Evolutionary conservation across 2,797 vertebrate species (phyloP), one percentile per base, ranked within the genome.

Genomic region (Holocentrus rufus): DNA sequence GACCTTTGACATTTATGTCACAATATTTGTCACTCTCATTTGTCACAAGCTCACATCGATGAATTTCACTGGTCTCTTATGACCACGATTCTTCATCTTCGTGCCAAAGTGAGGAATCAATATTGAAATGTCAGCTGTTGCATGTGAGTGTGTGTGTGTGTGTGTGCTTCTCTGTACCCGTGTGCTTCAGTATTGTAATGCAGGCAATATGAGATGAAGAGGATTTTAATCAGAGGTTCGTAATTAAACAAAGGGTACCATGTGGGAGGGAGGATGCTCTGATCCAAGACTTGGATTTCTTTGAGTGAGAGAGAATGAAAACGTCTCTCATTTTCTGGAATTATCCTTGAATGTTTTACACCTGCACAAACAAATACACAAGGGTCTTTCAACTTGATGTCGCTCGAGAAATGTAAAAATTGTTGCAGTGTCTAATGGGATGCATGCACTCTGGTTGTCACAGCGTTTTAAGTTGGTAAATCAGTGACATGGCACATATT

Each of bases 1-100:
- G 78, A 84, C 87, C 86, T 87, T 87, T 91, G 61, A 84, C 85
- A 81, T 88, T 83, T 74, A 65, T 75, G 84, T 71, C 87, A 76
- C 80, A 65, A 66, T 80, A 69, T 86, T 91, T 88, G 83, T 87
- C 85, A 70, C 57, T 80, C 64, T 85, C 76, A 86, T 91, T 88
- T 84, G 84, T 90, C 87, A 90, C 72, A 0, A 22, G 39, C 61
- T 54, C 68, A 81, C 61, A 84, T 68, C 78, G 79, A 87, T 84
- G 77, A 84, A 81, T 90, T 75, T 64, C 68, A 31, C 63, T 7
- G 7, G 50, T 67, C 57, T 81, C 52, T 47, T 17, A 20, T 27
- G 65, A 42, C 60, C 57, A 36, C 67, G 49, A 36, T 56, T 22
- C 53, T 74, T 79, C 71, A 50, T 74, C 31, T 77, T 55, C 39